A percentile compares a stretch with the other conserved stretches of the same genome.
Evolutionary conservation across 2,113 vertebrate species (phyloP).

Genomic region (Eira barbara): DNA sequence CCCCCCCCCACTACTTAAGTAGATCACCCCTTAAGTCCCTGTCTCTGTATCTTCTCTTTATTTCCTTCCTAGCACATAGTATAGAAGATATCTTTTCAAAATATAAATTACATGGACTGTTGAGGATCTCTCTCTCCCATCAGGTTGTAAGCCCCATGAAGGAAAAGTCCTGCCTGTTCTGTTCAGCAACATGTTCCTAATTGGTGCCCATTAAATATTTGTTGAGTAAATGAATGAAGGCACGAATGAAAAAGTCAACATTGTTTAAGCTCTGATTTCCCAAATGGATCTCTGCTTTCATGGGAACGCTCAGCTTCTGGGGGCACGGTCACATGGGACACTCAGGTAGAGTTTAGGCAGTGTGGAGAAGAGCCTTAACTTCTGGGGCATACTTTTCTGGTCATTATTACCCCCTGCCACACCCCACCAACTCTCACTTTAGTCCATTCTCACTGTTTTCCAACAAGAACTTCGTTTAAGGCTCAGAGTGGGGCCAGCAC

Average conservation of each 20-base stretch:
- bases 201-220: not conserved
- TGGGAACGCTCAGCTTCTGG: not conserved
- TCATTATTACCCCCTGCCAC: accelerated
- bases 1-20: too few species aligned
- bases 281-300: not conserved
- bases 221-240: not conserved
- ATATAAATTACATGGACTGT: not conserved
- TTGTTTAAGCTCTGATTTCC: not conserved
- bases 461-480: not conserved
- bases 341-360: not conserved
- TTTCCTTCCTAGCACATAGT: not conserved
- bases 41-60: not conserved
- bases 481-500: not conserved
- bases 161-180: not conserved
- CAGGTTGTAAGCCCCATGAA: not conserved
- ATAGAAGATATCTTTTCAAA: not conserved
- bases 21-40: not conserved
- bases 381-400: not conserved
- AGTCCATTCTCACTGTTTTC: not conserved
- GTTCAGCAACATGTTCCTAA: not conserved
- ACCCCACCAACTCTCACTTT: not conserved
- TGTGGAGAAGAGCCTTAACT: not conserved
- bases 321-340: not conserved
- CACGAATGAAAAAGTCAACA: not conserved
- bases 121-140: not conserved